Evolutionary conservation across 2,888 invertebrate genomes (phyloP), one percentile per base, ranked within the genome.

Genomic region (Apomyelois bistriatella): DNA sequence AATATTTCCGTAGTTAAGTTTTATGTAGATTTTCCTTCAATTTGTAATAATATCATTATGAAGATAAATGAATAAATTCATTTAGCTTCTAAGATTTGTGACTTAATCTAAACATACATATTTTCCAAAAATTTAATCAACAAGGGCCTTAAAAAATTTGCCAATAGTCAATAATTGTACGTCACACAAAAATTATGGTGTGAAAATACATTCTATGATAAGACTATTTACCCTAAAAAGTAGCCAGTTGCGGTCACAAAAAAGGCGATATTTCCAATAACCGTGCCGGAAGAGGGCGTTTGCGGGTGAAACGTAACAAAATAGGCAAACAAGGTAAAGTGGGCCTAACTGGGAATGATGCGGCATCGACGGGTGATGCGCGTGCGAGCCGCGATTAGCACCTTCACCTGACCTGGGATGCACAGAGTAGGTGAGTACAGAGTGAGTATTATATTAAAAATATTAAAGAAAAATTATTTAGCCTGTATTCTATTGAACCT

Each of bases 301-400:
- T 79, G 77, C 75, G 73, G 84, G 84, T 77, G 67, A 78, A 84
- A 82, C 71, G 79, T 86, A 87, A 87, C 72, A 69, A 70, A 69
- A 71, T 80, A 70, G 75, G 79, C 76, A 85, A 88, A 89, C 63
- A 86, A 82, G 82, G 76, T 80, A 81, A 79, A 81, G 81, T 82
- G 79, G 73, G 78, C 60, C 79, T 83, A 84, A 83, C 81, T 72
- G 77, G 77, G 63, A 70, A 72, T 73, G 64, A 70, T 68, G 74
- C 67, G 71, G 72, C 72, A 63, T 54, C 64, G 60, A 50, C 54
- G 55, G 48, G 28, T 49, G 54, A 58, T 66, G 65, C 72, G 70
- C 72, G 72, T 76, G 82, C 82, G 74, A 74, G 63, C 62, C 53
- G 58, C 76, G 76, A 81, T 89, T 89, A 89, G 74, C 88, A 85